These are phyloP conservation scores for Trachelus troglodyta DNA, from an alignment of 2,888 invertebrate species.

Conservation along the genomic window DNA sequence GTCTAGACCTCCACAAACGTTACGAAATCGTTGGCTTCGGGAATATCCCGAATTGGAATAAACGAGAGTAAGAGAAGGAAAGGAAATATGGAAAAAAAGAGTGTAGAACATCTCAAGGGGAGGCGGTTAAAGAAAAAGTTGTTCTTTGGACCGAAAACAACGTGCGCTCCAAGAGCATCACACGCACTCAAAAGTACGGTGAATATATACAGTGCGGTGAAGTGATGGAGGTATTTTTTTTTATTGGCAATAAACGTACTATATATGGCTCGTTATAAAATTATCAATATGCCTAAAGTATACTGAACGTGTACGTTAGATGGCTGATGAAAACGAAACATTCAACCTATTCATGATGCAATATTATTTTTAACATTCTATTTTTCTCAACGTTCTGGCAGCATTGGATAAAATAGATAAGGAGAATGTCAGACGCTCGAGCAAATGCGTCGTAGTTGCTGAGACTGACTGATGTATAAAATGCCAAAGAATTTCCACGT, in stretches of 20 bases:
- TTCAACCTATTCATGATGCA: not conserved
- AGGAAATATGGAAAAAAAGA: not conserved
- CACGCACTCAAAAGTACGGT: not conserved
- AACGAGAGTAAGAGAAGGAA: not conserved
- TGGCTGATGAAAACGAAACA: not conserved
- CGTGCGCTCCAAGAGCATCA: not conserved
- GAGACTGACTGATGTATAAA: not conserved
- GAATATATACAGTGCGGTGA: not conserved
- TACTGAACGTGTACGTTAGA: not conserved
- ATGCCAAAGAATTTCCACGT: not conserved
- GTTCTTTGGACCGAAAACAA: not conserved
- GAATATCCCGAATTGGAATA: not conserved
- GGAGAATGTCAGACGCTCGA: not conserved
- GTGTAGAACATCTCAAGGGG: not conserved
- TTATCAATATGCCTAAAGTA: not conserved
- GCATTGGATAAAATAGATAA: not conserved
- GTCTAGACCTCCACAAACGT: not conserved
- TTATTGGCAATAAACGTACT: not conserved
- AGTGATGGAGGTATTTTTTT: not conserved
- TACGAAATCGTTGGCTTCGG: not conserved
- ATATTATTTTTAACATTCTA: constrained; percentile 15
- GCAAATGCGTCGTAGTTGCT: not conserved
- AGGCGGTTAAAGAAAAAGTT: not conserved
- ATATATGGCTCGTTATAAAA: not conserved
- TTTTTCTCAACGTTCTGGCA: not conserved